These are phyloP conservation scores for Carcina quercana DNA, from an alignment of 2,888 invertebrate species.

Conservation along the genomic window DNA sequence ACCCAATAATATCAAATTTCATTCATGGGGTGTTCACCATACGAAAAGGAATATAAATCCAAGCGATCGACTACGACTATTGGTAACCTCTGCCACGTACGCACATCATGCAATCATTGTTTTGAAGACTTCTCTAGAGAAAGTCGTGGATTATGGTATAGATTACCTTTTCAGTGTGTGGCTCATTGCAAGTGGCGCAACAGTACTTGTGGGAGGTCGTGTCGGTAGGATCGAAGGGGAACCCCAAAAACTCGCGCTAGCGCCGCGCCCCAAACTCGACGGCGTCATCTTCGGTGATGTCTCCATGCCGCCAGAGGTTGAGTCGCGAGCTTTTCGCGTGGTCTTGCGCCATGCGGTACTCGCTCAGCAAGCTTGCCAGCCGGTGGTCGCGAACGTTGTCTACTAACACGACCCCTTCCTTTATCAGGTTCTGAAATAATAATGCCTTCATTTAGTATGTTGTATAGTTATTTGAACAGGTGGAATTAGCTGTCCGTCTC, in stretches of 20 bases:
- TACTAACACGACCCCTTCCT: conserved; percentile 89
- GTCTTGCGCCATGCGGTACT: conserved; percentile 90
- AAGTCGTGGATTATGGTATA: conserved; percentile 36
- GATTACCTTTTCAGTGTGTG: conserved; percentile 33
- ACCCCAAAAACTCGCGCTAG: conserved; percentile 42
- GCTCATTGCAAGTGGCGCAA: conserved; percentile 45
- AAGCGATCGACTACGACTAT: no score
- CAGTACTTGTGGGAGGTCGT: conserved; percentile 27
- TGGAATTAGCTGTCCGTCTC: no score
- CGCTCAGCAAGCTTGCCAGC: conserved; percentile 83
- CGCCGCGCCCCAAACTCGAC: conserved; percentile 66
- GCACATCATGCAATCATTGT: no score
- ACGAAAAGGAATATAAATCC: no score
- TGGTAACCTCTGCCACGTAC: no score
- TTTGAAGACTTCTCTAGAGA: no score
- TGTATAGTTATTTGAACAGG: no score
- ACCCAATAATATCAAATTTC: no score
- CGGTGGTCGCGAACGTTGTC: conserved; percentile 88
- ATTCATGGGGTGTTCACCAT: no score
- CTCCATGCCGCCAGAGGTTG: conserved; percentile 99
- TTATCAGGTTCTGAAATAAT: conserved; percentile 84
- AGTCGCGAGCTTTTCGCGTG: conserved; percentile 89
- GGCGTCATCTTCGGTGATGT: conserved; percentile 95
- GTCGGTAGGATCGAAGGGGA: conserved; percentile 29
- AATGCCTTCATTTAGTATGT: no score